Evolutionary conservation across 2,113 vertebrate genomes (phyloP).

Genomic region (Elaphurus davidianus): DNA sequence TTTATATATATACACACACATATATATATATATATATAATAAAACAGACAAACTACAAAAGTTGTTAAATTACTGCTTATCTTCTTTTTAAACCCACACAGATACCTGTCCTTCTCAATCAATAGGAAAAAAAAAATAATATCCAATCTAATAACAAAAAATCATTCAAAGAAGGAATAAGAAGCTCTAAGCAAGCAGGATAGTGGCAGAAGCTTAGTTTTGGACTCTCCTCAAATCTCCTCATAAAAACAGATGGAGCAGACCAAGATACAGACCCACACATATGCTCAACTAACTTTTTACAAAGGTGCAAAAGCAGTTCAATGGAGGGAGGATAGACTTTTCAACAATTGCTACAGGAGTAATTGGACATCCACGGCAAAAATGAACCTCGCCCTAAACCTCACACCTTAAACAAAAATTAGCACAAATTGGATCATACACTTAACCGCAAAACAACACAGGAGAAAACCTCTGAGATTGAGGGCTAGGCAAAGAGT

Average conservation of each 20-base stretch:
- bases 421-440: not conserved
- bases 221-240: not conserved
- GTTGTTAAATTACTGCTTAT: not conserved
- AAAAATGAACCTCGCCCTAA: not conserved
- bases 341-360: not conserved
- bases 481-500: not conserved
- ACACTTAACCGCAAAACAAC: not conserved
- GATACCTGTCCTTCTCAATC: not conserved
- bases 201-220: not conserved
- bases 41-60: slow-evolving; percentile 14
- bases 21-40: not conserved
- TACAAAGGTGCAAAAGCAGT: not conserved
- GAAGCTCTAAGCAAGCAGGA: not conserved
- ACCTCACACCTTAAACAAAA: not conserved
- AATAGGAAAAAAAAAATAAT: not conserved
- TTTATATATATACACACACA: no score
- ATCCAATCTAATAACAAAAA: not conserved
- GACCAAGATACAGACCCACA: not conserved
- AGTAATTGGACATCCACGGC: not conserved
- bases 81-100: not conserved
- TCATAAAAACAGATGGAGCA: not conserved
- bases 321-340: not conserved
- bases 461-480: not conserved
- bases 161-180: not conserved
- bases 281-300: not conserved